Evolutionary conservation across 2,888 invertebrate species (phyloP), one percentile per base, ranked within the genome.

Genomic region (Eristalinus aeneus): DNA sequence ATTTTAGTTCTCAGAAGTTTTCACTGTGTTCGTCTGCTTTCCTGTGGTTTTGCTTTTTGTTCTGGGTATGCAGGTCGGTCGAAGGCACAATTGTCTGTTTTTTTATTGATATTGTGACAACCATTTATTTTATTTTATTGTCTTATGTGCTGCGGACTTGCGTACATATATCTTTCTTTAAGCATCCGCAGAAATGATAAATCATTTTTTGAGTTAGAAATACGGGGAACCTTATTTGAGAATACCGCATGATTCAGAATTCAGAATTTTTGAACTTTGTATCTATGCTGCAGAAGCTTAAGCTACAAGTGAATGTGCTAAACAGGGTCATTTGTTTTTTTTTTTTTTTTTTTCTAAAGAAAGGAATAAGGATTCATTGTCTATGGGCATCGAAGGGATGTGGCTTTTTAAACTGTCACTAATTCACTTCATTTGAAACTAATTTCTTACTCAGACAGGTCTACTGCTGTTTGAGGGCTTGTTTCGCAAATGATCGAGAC

Each of bases 71-170:
- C 69, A 67, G 67, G 39, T 79, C 60, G 11, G 34, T 71, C 22
- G 31, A 36, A 76, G 71, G 71, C 69, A 75, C 74, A 74, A 32
- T 73, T 74, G 36, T 53, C 65, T 60, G 53, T 64, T 34, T 73
- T 34, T 23, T 11, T 39, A 69, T 27, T n/a, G 27, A 68, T 85
- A 63, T 67, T 69, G 74, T 67, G 67, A 80, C 80, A 68, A 32
- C 32, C 60, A 80, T 85, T 85, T 81, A 76, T 85, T 68, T 85
- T 68, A 74, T 64, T 85, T 81, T 85, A 81, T 76, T 81, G 58
- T 85, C 76, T 81, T 72, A 76, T 81, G 63, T 84, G 58, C 72
- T 58, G 75, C 32, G 36, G 39, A 71, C 46, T 46, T 46, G 16
- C 16, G 46, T n/a, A 16, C 46, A 16, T 12, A 39, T 72, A 61